phyloP scores from a whole-genome alignment of 2,888 invertebrate genomes.

The Amorpha juglandis region DNA sequence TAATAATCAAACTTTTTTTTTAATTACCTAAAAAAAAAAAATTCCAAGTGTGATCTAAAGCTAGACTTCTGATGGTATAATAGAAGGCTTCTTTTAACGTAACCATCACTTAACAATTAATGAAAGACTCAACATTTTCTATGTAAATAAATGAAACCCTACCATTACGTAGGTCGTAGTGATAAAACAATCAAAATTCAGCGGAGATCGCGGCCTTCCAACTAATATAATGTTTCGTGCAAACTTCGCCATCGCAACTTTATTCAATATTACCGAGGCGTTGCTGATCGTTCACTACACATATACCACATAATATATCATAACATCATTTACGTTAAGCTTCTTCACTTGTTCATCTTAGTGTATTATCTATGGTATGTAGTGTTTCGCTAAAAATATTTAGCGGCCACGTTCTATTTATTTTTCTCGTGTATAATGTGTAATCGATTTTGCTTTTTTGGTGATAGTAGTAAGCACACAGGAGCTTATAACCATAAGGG shows the following conservation, averaged over 20 bases:
- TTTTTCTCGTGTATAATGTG: not conserved
- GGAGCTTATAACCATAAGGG: too few species aligned
- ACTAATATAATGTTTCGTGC: conserved; percentile 79
- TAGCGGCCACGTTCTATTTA: not conserved
- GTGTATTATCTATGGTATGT: not conserved
- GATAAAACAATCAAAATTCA: conserved; percentile 78
- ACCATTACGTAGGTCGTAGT: conserved; percentile 35
- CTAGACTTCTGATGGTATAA: too few species aligned
- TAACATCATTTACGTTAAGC: conserved; percentile 31
- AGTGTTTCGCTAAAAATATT: not conserved
- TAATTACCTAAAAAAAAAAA: too few species aligned
- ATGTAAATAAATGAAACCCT: not conserved
- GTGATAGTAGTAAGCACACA: too few species aligned
- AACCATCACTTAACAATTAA: not conserved
- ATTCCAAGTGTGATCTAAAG: too few species aligned
- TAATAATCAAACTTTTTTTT: too few species aligned
- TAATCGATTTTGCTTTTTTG: too few species aligned
- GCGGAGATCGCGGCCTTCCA: conserved; percentile 59
- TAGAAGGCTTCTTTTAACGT: not conserved
- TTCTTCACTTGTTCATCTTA: not conserved
- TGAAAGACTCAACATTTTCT: not conserved
- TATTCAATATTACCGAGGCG: conserved; percentile 76
- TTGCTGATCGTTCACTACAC: conserved; percentile 49
- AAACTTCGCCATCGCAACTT: conserved; percentile 76
- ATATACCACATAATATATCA: conserved; percentile 53